A percentile compares a stretch with the other conserved stretches of the same genome.
These are phyloP conservation scores for Cheilosia vernalis DNA, from an alignment of 2,888 invertebrate genomes.

Conservation along the genomic window DNA sequence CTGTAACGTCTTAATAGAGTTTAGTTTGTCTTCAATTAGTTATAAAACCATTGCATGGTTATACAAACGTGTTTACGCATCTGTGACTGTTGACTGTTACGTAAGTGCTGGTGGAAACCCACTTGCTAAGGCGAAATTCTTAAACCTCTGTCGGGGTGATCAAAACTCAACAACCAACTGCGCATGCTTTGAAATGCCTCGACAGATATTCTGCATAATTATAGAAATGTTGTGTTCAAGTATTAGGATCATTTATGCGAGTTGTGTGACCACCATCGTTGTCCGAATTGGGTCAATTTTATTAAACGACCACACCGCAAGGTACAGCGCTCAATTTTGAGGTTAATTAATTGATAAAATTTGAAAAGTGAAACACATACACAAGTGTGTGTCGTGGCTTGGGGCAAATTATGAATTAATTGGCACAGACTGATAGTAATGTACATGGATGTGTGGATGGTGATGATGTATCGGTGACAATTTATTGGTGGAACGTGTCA, in stretches of 20 bases:
- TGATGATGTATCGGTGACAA: neutral
- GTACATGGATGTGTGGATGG: neutral
- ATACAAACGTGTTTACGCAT: slow-evolving; percentile 18
- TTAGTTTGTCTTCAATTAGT: neutral
- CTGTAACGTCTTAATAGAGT: neutral
- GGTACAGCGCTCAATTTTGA: slow-evolving; percentile 31
- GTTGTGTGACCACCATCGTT: too few relatives aligned
- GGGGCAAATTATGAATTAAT: slow-evolving; percentile 17
- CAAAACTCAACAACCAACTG: neutral
- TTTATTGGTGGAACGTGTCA: slow-evolving; percentile 11
- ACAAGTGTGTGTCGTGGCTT: neutral
- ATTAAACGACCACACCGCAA: slow-evolving; percentile 30
- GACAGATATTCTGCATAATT: slow-evolving; percentile 23
- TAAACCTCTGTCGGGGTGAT: neutral
- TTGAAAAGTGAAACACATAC: neutral
- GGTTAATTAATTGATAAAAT: slow-evolving; percentile 31
- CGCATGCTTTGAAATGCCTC: slow-evolving; percentile 3
- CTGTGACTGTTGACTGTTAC: slow-evolving; percentile 25
- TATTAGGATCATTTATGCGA: slow-evolving; percentile 27
- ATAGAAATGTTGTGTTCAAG: slow-evolving; percentile 1
- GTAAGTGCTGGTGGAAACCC: neutral
- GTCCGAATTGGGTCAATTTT: slow-evolving; percentile 43
- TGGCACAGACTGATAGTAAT: neutral
- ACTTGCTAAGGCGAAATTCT: neutral
- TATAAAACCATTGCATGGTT: slow-evolving; percentile 19